Evolutionary conservation across 2,113 vertebrate species (phyloP).

Genomic region (Suricata suricatta): DNA sequence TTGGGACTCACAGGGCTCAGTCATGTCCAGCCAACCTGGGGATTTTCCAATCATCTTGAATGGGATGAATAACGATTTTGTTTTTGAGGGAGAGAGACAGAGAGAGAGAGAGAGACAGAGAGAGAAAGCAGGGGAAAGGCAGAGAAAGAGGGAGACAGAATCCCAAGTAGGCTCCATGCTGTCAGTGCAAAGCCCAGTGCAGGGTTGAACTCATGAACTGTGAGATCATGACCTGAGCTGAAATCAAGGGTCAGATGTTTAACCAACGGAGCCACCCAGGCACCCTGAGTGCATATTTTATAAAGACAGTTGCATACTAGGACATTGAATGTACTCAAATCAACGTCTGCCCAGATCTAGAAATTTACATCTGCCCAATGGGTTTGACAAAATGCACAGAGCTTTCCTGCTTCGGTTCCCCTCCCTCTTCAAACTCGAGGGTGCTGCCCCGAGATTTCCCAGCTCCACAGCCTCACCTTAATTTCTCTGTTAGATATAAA

Average conservation of each 20-base stretch:
- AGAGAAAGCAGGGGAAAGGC: no score
- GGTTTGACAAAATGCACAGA: neutral
- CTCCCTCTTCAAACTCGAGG: neutral
- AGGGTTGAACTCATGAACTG: no score
- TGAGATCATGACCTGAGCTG: no score
- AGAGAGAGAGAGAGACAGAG: no score
- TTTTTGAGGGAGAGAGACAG: no score
- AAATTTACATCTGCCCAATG: neutral
- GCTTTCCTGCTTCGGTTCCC: neutral
- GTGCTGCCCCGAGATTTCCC: neutral
- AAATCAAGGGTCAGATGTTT: no score
- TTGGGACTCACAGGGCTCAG: conserved; percentile 21
- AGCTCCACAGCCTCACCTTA: neutral
- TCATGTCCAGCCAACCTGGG: neutral
- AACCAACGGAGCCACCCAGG: no score
- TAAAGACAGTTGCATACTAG: neutral
- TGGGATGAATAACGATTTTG: neutral
- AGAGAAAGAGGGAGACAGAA: no score
- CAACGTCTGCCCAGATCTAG: neutral
- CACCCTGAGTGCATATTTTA: neutral
- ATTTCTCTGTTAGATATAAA: neutral
- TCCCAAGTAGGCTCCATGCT: no score
- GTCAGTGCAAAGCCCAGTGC: no score
- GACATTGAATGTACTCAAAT: neutral
- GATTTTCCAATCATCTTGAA: neutral